A percentile compares a stretch with the other conserved stretches of the same genome.
Evolutionary conservation across 2,113 vertebrate genomes (phyloP).

Genomic region (Tiliqua scincoides): DNA sequence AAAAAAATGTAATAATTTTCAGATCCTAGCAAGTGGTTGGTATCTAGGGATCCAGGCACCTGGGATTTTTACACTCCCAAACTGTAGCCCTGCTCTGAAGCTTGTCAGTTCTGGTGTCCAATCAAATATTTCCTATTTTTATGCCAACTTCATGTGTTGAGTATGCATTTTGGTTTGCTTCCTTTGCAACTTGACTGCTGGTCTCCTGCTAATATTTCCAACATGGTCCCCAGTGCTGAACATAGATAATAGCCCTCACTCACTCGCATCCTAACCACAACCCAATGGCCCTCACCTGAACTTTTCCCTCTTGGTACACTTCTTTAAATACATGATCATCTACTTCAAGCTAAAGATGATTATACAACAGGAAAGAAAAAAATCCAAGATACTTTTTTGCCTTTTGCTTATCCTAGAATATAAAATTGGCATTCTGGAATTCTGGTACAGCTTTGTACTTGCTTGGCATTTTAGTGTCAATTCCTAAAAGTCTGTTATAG

Average conservation of each 20-base stretch:
- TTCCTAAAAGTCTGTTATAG: background rate
- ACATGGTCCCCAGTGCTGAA: background rate
- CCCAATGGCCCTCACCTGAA: background rate
- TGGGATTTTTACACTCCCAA: background rate
- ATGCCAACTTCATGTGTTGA: background rate
- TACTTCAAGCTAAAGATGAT: background rate
- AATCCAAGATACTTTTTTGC: too few species aligned
- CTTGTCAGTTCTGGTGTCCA: background rate
- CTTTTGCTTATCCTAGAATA: too few species aligned
- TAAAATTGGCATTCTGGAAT: background rate
- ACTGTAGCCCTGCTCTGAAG: background rate
- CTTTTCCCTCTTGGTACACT: background rate
- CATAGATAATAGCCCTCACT: background rate
- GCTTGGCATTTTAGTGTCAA: background rate
- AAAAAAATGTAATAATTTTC: background rate
- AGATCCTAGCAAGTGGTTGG: background rate
- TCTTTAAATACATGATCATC: background rate
- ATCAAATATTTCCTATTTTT: background rate
- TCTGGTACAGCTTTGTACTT: background rate
- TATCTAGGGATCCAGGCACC: background rate
- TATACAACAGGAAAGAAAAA: background rate
- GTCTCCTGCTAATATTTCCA: conserved; percentile 7
- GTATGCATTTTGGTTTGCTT: conserved; percentile 1
- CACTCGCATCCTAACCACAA: background rate
- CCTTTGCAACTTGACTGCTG: conserved; percentile 1